phyloP scores from a whole-genome alignment of 2,797 vertebrate genomes.

The Synaphobranchus kaupii region DNA sequence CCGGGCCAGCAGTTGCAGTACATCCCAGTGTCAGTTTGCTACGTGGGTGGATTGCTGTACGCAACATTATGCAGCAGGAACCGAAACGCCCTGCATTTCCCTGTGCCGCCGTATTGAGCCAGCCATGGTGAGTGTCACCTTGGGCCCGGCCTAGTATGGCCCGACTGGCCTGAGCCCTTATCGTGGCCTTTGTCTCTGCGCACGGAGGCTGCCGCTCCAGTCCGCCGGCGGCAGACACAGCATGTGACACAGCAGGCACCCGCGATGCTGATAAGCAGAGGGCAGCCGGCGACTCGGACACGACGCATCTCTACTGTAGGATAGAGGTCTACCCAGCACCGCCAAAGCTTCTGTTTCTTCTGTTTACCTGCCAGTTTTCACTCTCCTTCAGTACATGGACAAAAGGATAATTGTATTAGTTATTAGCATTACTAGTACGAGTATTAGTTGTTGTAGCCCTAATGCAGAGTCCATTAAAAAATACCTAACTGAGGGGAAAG shows the following conservation, averaged over 20 bases:
- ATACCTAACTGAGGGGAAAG: background rate
- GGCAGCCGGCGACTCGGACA: constrained; percentile 1
- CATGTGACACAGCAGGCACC: background rate
- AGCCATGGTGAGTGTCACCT: background rate
- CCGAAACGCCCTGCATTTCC: background rate
- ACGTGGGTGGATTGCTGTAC: background rate
- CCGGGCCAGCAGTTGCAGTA: too few species aligned
- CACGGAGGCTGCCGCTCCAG: background rate
- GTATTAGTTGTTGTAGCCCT: too few species aligned
- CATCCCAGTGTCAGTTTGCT: too few species aligned
- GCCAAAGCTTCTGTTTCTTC: background rate
- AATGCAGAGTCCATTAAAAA: too few species aligned
- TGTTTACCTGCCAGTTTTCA: background rate
- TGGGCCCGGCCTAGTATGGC: background rate
- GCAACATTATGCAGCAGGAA: background rate
- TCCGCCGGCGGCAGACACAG: background rate
- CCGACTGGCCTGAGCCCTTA: background rate
- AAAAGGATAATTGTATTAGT: background rate
- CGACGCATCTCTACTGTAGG: constrained; percentile 29
- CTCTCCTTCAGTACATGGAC: background rate
- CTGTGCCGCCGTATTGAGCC: background rate
- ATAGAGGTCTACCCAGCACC: too few species aligned
- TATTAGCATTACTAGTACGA: too few species aligned
- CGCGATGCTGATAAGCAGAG: constrained; percentile 22
- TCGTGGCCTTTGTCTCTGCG: background rate